A percentile compares a stretch with the other conserved stretches of the same genome.
Conservation (phyloP, 2,113 vertebrate species). For the Psilopogon haemacephalus region DNA sequence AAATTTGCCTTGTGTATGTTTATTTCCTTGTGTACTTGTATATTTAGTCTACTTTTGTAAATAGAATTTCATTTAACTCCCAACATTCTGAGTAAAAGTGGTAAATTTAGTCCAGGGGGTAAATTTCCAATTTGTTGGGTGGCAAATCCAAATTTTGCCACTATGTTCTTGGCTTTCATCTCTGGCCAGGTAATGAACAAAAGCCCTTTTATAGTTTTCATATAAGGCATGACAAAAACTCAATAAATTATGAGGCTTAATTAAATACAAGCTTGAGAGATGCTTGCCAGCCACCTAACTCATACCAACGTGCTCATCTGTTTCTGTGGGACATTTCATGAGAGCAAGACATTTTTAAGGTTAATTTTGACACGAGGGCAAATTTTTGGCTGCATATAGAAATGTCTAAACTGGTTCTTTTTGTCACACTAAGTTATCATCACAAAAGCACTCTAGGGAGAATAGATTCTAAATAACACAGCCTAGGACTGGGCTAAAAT, state of each 20-base stretch:
- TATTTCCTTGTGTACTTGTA: too few species aligned
- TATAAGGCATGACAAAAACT: neutral
- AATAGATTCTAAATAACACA: slow-evolving; percentile 24
- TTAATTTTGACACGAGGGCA: neutral
- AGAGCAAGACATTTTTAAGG: neutral
- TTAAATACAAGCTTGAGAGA: neutral
- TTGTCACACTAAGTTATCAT: slow-evolving; percentile 40
- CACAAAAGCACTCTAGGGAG: slow-evolving; percentile 47
- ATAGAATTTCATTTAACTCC: too few species aligned
- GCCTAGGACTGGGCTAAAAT: slow-evolving; percentile 16
- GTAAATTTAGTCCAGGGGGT: too few species aligned
- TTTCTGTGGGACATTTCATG: neutral
- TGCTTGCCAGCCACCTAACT: neutral
- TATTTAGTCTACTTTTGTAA: too few species aligned
- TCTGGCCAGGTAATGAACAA: neutral
- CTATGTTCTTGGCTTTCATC: neutral
- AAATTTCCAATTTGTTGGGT: too few species aligned
- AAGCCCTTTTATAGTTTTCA: neutral
- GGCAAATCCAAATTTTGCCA: neutral
- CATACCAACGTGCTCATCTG: neutral
- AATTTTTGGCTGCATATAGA: neutral
- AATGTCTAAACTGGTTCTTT: slow-evolving; percentile 25
- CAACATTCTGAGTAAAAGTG: too few species aligned
- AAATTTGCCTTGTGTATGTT: too few species aligned
- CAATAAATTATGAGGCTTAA: neutral